Evolutionary conservation across 2,113 vertebrate species (phyloP).

Genomic region (Bubo bubo): DNA sequence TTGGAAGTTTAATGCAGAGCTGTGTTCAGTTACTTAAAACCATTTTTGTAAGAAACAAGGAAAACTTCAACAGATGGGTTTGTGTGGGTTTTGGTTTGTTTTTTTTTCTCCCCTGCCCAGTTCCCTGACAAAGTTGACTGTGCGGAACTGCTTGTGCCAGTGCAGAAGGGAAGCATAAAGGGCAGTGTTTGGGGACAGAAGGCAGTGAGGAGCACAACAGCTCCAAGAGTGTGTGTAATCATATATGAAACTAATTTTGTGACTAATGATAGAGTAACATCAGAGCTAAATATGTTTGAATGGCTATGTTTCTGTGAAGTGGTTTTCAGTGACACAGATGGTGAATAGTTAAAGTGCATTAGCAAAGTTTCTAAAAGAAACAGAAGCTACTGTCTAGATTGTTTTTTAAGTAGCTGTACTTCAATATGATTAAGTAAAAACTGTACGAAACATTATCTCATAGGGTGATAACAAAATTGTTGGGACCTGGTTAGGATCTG

Average conservation of each 20-base stretch:
- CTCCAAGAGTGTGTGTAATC: not conserved
- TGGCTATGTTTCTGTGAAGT: not conserved
- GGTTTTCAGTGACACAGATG: not conserved
- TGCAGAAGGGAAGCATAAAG: not conserved
- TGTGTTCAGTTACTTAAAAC: not conserved
- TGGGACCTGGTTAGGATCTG: not conserved
- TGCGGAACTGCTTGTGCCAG: not conserved
- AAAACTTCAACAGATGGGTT: not conserved
- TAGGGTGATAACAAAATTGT: not conserved
- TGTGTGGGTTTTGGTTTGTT: no score
- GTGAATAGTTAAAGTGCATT: not conserved
- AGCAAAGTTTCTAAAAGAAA: not conserved
- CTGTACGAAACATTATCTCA: not conserved
- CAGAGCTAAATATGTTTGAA: not conserved
- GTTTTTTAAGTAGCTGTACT: not conserved
- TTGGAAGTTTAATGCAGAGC: not conserved
- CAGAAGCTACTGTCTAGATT: not conserved
- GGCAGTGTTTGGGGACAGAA: not conserved
- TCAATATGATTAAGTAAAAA: not conserved
- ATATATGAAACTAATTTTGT: not conserved
- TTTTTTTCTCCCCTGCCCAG: no score
- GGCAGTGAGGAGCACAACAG: not conserved
- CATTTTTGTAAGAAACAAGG: not conserved
- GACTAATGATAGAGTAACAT: not conserved
- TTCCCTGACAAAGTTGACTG: not conserved